Base-by-base conservation (phyloP, 1,140 invertebrate genomes). In the Drosophila lacteicornis region DNA sequence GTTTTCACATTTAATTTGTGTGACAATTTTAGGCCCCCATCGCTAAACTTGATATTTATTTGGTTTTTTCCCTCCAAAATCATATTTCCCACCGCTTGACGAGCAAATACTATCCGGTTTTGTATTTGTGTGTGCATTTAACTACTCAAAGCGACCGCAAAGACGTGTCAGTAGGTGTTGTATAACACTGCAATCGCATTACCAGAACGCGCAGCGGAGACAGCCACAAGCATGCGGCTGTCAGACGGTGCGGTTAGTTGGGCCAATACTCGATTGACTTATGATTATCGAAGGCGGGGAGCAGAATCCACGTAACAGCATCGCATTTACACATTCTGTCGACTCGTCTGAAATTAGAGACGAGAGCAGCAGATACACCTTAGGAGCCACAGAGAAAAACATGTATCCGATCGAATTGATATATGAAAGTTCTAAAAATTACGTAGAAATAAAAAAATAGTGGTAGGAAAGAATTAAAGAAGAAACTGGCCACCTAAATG, bases 161-260 rank as follows among this genome's bases (percentile, higher is more conserved):
- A 82, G 40, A 65, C 55, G 60, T 79, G 80, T 82, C 75, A 53
- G 58, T 70, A 78, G 57, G 56, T 71, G 75, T 78, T 79, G 75
- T 60, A 70, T 70, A 79, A 78, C 66, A 60, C 47, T 56, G 40
- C 58, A 79, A 46, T 68, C 46, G 57, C 36, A 66, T 79, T 71
- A 62, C 53, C 61, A 66, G 57, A 65, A 61, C 57, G 46, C 45
- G 19, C 38, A 56, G 58, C 49, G 27, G 42, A 17, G 55, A 61
- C 60, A 69, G 59, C 84, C 80, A 83, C 84, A 87, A 77, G 63
- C 60, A 83, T 88, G 76, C 68, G 69, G 66, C 58, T 68, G 61
- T 68, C 63, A 77, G 46, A 58, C 56, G 40, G 8, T 77, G 81
- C 57, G 83, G 83, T 87, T 74, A 38, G 70, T 50, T 69, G 56